Percentiles rank a stretch among this genome's conserved stretches.
Evolutionary conservation across 2,113 vertebrate species (phyloP).

Genomic region (Mustela nigripes): DNA sequence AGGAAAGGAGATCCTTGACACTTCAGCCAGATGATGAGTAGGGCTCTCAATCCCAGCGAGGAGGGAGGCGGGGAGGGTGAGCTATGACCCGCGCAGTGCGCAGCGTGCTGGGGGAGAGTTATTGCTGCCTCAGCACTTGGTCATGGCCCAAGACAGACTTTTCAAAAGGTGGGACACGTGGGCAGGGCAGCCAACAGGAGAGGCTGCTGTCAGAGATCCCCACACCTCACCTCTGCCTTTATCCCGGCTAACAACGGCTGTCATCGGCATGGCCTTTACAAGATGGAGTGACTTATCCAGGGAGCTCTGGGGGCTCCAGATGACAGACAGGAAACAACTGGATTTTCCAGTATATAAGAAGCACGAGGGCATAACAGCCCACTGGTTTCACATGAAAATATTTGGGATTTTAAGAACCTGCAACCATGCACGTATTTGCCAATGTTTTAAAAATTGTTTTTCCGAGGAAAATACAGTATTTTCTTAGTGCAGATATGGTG

Average conservation of each 20-base stretch:
- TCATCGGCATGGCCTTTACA: accelerated
- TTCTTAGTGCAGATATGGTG: background rate
- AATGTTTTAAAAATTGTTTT: background rate
- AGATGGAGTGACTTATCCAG: background rate
- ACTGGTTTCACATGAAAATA: too few relatives aligned
- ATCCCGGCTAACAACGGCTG: too few relatives aligned
- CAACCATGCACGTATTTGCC: background rate
- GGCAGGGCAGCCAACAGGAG: background rate
- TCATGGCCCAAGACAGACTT: background rate
- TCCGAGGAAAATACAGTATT: background rate
- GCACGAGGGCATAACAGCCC: accelerated
- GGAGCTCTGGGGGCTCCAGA: background rate
- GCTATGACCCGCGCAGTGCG: background rate
- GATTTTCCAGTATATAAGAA: background rate
- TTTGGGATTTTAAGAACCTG: background rate
- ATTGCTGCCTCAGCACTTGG: constrained; percentile 54
- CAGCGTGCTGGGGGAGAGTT: background rate
- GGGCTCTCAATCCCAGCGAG: background rate
- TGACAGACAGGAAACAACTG: background rate
- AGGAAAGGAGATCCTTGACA: constrained; percentile 69
- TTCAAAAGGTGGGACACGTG: background rate
- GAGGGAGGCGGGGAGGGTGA: background rate
- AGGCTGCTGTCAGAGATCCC: too few relatives aligned
- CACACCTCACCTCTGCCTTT: background rate
- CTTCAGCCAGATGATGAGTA: constrained; percentile 50